Conservation (phyloP, 2,797 vertebrate species). For the Peromyscus nudipes region DNA sequence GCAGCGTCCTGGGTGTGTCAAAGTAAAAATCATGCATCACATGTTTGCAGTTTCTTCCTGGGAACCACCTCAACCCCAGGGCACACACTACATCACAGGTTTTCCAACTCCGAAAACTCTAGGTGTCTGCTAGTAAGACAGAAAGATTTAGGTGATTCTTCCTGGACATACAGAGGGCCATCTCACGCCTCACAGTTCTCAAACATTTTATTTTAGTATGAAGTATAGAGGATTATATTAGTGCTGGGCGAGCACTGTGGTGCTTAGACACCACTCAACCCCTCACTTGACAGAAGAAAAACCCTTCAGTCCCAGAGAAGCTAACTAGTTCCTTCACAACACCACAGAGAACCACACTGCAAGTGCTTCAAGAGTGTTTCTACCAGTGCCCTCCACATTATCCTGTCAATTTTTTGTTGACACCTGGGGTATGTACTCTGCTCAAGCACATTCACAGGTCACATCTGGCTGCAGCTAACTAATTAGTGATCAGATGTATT, state of each 20-base stretch:
- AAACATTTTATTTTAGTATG: constrained; percentile 7
- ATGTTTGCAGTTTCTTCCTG: not conserved
- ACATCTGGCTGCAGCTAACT: not conserved
- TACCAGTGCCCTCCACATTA: not conserved
- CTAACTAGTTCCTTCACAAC: not conserved
- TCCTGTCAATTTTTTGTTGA: not conserved
- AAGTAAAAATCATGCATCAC: not conserved
- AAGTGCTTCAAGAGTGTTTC: not conserved
- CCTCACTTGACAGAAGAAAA: not conserved
- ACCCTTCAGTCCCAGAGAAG: not conserved
- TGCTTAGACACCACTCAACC: not conserved
- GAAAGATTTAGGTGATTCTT: not conserved
- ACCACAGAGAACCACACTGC: not conserved
- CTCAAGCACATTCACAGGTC: not conserved
- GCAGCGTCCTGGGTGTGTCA: not conserved
- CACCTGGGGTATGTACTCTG: not conserved
- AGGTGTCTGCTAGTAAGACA: not conserved
- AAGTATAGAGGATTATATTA: not conserved
- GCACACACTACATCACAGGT: not conserved
- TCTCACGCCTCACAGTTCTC: not conserved
- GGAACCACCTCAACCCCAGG: too few relatives aligned
- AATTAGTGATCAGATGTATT: not conserved
- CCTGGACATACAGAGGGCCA: not conserved
- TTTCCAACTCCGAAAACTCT: not conserved
- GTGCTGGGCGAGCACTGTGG: not conserved